These are phyloP conservation scores for Drosophila saltans DNA, from an alignment of 1,140 invertebrate species.

Conservation along the genomic window DNA sequence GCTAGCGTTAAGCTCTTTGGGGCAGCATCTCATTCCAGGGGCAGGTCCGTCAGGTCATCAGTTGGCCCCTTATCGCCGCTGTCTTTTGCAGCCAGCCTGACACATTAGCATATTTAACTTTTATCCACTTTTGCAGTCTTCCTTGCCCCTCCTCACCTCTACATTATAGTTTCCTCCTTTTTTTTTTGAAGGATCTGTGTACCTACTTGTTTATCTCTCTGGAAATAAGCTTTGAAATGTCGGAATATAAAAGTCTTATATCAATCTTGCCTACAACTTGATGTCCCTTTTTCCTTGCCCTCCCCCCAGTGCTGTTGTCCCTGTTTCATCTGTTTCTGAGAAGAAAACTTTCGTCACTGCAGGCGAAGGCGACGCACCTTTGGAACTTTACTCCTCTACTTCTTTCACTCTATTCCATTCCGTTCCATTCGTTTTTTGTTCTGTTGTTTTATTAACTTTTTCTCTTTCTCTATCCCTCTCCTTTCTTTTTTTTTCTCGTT, in stretches of 20 bases:
- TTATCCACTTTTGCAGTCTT: constrained; percentile 53
- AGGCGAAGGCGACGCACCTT: constrained; percentile 60
- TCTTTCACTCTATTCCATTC: constrained; percentile 18
- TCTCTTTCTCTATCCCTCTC: not conserved
- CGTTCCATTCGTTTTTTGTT: constrained; percentile 22
- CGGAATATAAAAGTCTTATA: constrained; percentile 80
- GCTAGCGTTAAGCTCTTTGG: constrained; percentile 30
- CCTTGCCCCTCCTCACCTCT: not conserved
- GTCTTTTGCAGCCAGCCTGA: constrained; percentile 28
- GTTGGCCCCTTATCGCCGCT: constrained; percentile 32
- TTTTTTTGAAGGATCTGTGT: constrained; percentile 5
- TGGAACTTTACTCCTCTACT: constrained; percentile 24
- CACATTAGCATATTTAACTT: constrained; percentile 78
- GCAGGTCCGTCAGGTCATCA: constrained; percentile 10
- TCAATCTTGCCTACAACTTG: constrained; percentile 69
- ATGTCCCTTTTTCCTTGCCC: constrained; percentile 45
- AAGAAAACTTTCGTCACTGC: constrained; percentile 44
- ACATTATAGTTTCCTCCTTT: not conserved
- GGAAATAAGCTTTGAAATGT: constrained; percentile 74
- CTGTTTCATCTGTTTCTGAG: constrained; percentile 25
- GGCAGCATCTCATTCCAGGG: constrained; percentile 22
- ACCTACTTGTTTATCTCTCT: constrained; percentile 45
- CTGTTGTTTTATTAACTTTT: not conserved
- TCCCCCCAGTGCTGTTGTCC: constrained; percentile 24
- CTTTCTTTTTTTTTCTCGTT: not conserved